Conservation (phyloP, 2,888 invertebrate species). For the Parasteatoda lunata region DNA sequence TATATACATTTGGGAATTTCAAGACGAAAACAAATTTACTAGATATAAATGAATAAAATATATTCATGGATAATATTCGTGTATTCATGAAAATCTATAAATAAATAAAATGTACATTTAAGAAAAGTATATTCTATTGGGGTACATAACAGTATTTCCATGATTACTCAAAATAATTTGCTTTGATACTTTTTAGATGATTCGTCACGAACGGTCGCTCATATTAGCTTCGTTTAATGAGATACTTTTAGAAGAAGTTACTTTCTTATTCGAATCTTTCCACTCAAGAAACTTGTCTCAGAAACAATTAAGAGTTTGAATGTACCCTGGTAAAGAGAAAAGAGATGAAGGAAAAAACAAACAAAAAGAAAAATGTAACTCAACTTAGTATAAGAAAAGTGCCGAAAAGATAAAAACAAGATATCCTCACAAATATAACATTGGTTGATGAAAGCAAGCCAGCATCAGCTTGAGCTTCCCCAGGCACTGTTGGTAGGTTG, state of each 20-base stretch:
- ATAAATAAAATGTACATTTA: too few species aligned
- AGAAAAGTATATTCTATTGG: too few species aligned
- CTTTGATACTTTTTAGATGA: too few species aligned
- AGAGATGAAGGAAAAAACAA: neutral
- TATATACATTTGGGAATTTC: too few species aligned
- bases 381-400: conserved; percentile 29
- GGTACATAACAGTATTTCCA: too few species aligned
- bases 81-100: too few species aligned
- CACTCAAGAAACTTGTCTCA: neutral
- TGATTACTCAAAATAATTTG: too few species aligned
- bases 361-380: conserved; percentile 20
- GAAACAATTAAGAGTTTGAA: conserved; percentile 5
- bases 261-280: neutral
- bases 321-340: neutral
- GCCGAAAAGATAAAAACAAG: conserved; percentile 42
- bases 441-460: conserved; percentile 48
- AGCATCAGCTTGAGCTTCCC: conserved; percentile 46
- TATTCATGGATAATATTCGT: too few species aligned
- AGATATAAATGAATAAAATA: too few species aligned
- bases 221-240: neutral
- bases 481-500: conserved; percentile 51
- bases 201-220: neutral
- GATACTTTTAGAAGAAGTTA: neutral
- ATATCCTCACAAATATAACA: conserved; percentile 37
- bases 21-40: too few species aligned